phyloP scores from a whole-genome alignment of 1,140 invertebrate genomes.

The Pteromalus puparum region DNA sequence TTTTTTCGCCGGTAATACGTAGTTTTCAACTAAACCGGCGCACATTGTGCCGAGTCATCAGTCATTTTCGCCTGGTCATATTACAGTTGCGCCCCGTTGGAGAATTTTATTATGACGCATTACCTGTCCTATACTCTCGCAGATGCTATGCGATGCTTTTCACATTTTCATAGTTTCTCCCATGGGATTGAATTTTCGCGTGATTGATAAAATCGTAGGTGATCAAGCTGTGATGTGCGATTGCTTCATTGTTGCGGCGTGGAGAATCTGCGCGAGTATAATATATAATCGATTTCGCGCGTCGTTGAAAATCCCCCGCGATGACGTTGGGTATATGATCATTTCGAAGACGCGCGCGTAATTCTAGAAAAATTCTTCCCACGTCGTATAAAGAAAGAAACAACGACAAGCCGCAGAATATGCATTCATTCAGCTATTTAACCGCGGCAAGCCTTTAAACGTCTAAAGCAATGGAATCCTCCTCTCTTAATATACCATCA shows the following conservation, averaged over 20 bases:
- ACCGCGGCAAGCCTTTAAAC: constrained; percentile 26
- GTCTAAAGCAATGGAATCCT: background rate
- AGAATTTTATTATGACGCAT: constrained; percentile 74
- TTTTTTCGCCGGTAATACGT: constrained; percentile 49
- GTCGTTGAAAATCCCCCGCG: no score
- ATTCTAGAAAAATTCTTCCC: no score
- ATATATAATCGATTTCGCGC: no score
- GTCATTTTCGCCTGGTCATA: constrained; percentile 62
- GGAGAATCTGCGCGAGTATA: no score
- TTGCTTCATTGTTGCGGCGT: background rate
- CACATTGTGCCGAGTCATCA: constrained; percentile 70
- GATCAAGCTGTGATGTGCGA: background rate
- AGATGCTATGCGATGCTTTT: constrained; percentile 54
- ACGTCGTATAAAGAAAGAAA: no score
- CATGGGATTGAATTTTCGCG: background rate
- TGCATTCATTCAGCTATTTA: constrained; percentile 16
- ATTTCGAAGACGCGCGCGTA: no score
- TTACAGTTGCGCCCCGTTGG: constrained; percentile 27
- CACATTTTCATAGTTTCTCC: background rate
- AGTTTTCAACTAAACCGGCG: constrained; percentile 62
- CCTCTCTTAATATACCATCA: constrained; percentile 1
- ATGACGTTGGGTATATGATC: no score
- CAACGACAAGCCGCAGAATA: no score
- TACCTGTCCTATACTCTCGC: constrained; percentile 69
- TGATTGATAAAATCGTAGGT: constrained; percentile 47